Conservation (phyloP, 1,140 invertebrate species). For the Cyrtorhinus lividipennis region DNA sequence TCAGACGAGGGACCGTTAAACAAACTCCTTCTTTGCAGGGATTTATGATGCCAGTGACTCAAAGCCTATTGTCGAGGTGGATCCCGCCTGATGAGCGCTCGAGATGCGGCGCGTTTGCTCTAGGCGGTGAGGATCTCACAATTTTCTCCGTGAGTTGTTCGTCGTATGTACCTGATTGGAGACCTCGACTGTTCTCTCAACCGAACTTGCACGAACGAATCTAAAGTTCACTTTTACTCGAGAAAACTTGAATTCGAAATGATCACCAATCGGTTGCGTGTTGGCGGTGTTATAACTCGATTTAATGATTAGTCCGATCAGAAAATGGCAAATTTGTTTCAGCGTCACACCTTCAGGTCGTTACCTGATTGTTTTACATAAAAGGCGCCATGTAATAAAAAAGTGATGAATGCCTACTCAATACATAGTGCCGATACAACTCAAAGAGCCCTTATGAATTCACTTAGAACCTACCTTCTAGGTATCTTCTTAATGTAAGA, state of each 20-base stretch:
- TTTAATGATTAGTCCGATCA: neutral
- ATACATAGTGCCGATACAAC: no score
- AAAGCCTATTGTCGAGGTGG: slow-evolving; percentile 14
- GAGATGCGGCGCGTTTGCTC: slow-evolving; percentile 8
- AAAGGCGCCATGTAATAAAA: neutral
- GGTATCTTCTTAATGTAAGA: neutral
- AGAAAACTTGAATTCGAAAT: neutral
- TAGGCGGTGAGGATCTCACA: slow-evolving; percentile 10
- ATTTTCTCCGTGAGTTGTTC: no score
- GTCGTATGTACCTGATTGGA: no score
- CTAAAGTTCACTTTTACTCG: neutral
- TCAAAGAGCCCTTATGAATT: neutral
- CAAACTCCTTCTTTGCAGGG: slow-evolving; percentile 13
- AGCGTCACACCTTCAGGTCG: no score
- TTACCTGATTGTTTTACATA: no score
- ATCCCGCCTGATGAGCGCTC: slow-evolving; percentile 12
- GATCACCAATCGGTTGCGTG: neutral
- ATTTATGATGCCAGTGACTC: slow-evolving; percentile 10
- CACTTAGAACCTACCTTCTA: neutral
- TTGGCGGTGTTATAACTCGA: neutral
- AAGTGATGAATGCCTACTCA: no score
- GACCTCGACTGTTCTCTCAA: no score
- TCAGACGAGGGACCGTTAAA: no score
- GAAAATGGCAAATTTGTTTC: no score
- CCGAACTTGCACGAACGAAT: neutral